Percentiles rank a stretch among this genome's conserved stretches.
These are phyloP conservation scores for Scomber colias DNA, from an alignment of 2,113 vertebrate species.

Conservation along the genomic window DNA sequence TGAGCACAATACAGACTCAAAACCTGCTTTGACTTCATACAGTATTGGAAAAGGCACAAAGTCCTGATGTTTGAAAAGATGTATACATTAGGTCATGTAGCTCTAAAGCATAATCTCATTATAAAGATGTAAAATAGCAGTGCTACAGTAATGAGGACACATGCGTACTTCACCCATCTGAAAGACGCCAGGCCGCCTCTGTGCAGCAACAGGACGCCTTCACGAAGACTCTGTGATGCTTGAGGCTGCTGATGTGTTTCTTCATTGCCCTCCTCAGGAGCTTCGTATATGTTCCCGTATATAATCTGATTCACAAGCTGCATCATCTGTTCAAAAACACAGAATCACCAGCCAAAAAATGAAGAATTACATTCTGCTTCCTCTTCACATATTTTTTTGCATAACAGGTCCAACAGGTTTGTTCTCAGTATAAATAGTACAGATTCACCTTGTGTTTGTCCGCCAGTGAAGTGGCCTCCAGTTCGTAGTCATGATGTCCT, in stretches of 20 bases:
- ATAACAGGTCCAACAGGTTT: no score
- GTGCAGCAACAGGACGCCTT: constrained; percentile 83
- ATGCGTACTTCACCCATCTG: constrained; percentile 85
- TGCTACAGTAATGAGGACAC: not conserved
- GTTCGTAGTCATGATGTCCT: constrained; percentile 82
- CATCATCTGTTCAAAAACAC: constrained; percentile 74
- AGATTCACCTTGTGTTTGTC: constrained; percentile 84
- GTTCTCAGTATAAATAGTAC: not conserved
- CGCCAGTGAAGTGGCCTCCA: constrained; percentile 82
- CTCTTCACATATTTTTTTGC: not conserved
- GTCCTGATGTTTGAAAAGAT: not conserved
- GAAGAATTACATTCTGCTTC: not conserved
- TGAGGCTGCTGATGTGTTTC: constrained; percentile 43
- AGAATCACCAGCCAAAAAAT: not conserved
- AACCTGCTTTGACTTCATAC: no score
- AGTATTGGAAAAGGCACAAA: not conserved
- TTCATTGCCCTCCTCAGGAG: constrained; percentile 13
- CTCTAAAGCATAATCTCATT: no score
- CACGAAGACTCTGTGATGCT: constrained; percentile 61
- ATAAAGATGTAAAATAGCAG: no score
- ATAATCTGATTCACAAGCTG: constrained; percentile 86
- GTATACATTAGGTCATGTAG: no score
- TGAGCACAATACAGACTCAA: no score
- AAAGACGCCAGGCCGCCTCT: constrained; percentile 72
- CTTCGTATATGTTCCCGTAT: constrained; percentile 81